These are phyloP conservation scores for Noctua pronuba DNA, from an alignment of 2,888 invertebrate genomes.

Conservation along the genomic window DNA sequence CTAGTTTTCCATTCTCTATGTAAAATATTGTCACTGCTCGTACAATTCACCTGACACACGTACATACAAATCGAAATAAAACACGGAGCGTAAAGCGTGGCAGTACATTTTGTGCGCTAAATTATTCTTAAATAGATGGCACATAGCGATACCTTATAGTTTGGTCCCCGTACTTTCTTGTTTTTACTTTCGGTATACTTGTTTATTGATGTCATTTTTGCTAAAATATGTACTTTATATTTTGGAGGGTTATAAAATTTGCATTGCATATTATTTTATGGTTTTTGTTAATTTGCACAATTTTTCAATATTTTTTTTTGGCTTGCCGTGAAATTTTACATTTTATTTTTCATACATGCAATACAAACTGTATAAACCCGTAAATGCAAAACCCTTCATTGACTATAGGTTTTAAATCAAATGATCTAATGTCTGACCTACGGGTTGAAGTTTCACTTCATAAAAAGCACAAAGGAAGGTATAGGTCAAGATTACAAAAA, in stretches of 20 bases:
- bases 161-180: constrained; percentile 85
- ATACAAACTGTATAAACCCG: constrained; percentile 20
- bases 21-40: constrained; percentile 45
- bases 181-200: constrained; percentile 60
- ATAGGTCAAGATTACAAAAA: constrained; percentile 51
- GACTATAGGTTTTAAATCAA: constrained; percentile 21
- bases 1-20: constrained; percentile 11
- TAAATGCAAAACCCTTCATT: constrained; percentile 29
- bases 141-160: constrained; percentile 76
- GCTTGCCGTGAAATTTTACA: not conserved
- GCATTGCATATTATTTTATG: not conserved
- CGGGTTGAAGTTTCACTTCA: constrained; percentile 55
- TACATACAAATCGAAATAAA: constrained; percentile 42
- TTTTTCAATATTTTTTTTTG: not conserved
- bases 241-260: constrained; percentile 14
- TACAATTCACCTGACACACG: constrained; percentile 36
- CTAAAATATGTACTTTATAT: constrained; percentile 18
- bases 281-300: not conserved
- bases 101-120: constrained; percentile 63
- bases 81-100: constrained; percentile 52
- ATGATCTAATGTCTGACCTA: constrained; percentile 26
- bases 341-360: not conserved
- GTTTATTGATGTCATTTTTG: constrained; percentile 12
- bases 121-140: constrained; percentile 80
- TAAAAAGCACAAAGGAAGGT: constrained; percentile 65